Percentiles rank a stretch among this genome's conserved stretches.
These are phyloP conservation scores for Drosophila merina DNA, from an alignment of 2,888 invertebrate genomes.

Conservation along the genomic window DNA sequence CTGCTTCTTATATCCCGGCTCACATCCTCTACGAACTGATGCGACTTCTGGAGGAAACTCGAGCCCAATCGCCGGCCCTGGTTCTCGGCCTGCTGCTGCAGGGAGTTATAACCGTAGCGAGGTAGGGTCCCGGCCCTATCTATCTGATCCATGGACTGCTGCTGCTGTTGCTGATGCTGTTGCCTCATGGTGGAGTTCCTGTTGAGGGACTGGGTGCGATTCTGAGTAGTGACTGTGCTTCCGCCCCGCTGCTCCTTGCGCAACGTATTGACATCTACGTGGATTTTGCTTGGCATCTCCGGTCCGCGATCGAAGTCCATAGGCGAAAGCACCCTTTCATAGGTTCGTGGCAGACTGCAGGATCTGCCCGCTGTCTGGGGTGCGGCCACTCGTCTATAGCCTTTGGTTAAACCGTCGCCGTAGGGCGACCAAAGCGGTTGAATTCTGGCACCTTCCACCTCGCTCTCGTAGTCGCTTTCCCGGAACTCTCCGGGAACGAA, in stretches of 20 bases:
- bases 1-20: constrained; percentile 85
- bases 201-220: constrained; percentile 81
- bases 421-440: constrained; percentile 88
- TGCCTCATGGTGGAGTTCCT: constrained; percentile 75
- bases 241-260: constrained; percentile 73
- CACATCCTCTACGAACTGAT: constrained; percentile 88
- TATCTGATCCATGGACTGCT: constrained; percentile 59
- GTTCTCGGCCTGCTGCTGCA: constrained; percentile 84
- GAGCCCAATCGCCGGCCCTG: constrained; percentile 88
- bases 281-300: constrained; percentile 83
- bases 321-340: constrained; percentile 86
- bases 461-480: constrained; percentile 90
- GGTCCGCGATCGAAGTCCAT: constrained; percentile 87
- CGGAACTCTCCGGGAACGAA: constrained; percentile 88
- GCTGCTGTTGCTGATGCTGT: constrained; percentile 57
- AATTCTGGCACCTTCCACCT: constrained; percentile 87
- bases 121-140: constrained; percentile 86
- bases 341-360: constrained; percentile 85
- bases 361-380: constrained; percentile 85
- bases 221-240: constrained; percentile 68
- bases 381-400: constrained; percentile 87
- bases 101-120: constrained; percentile 85
- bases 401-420: constrained; percentile 86
- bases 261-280: constrained; percentile 73
- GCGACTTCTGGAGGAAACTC: constrained; percentile 88